Conservation (phyloP, 2,113 vertebrate species). For the Catharus bicknelli region DNA sequence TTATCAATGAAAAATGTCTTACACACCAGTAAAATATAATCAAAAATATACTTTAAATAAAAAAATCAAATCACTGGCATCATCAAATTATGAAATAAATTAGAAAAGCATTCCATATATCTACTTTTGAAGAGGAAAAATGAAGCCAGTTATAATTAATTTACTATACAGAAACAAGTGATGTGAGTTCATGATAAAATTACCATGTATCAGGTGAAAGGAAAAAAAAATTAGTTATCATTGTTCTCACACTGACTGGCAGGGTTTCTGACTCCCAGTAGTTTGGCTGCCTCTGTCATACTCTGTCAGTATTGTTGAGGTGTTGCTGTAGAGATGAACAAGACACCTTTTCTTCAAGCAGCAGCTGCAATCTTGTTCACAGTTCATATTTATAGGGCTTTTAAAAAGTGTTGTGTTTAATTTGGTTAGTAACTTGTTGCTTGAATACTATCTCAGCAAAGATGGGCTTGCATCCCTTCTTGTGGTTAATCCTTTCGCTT, state of each 20-base stretch:
- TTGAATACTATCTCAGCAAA: background rate
- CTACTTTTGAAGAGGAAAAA: background rate
- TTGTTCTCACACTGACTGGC: background rate
- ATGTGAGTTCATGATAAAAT: background rate
- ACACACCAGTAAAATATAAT: background rate
- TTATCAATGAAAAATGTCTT: background rate
- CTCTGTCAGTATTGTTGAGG: background rate
- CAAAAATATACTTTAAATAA: background rate
- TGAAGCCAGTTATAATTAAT: background rate
- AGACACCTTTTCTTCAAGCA: background rate
- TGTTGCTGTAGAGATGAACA: no score
- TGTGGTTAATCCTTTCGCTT: background rate
- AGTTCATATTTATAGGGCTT: background rate
- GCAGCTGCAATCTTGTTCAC: background rate
- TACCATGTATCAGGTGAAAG: background rate
- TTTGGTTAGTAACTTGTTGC: background rate
- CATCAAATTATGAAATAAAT: constrained; percentile 9
- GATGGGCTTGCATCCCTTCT: background rate
- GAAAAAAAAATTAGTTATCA: background rate
- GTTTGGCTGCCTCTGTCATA: background rate
- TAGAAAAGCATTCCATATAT: background rate
- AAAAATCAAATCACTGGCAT: background rate
- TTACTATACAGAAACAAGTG: background rate
- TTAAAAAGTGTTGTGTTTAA: background rate
- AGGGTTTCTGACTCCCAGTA: background rate